Base-by-base conservation (phyloP, 2,888 invertebrate species). In the Anodontia alba region DNA sequence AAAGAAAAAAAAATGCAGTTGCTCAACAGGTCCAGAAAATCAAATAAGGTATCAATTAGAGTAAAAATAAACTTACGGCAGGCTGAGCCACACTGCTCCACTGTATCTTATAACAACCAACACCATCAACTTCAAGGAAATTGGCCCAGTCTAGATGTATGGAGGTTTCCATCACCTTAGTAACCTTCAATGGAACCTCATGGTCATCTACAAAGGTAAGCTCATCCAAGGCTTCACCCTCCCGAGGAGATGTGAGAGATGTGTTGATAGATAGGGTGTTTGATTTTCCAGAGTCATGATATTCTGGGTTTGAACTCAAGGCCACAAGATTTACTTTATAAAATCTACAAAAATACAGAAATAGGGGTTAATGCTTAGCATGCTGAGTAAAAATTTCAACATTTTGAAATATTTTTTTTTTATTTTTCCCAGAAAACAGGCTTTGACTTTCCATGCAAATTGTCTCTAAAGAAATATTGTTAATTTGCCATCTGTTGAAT, bases 31-130 rank as follows among this genome's bases (percentile, higher is more conserved):
- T n/a, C n/a, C n/a, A n/a, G n/a, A n/a, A n/a, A n/a, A n/a, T n/a
- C n/a, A n/a, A n/a, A n/a, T n/a, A n/a, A n/a, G n/a, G n/a, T n/a
- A n/a, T n/a, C n/a, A n/a, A n/a, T n/a, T n/a, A n/a, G n/a, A n/a
- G n/a, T n/a, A n/a, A n/a, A n/a, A n/a, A n/a, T n/a, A n/a, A 38
- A 89, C 93, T 89, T 79, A 94, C 94, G 43, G 92, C 91, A n/a
- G 94, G 94, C 76, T 94, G 94, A 7, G 93, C 93, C 15, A 92
- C 92, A 84, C 93, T 93, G 83, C 92, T 93, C 94, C 94, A 94
- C 75, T 92, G 91, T 57, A 94, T 91, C 80, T 91, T 93, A 86
- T 93, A 94, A 79, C 90, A 90, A 0, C 89, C 84, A 69, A 94
- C 85, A 7, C 90, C 93, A 7, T 92, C 91, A 8, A 90, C 88